phyloP scores from a whole-genome alignment of 2,888 invertebrate species.

The Drosophila hamatofila region DNA sequence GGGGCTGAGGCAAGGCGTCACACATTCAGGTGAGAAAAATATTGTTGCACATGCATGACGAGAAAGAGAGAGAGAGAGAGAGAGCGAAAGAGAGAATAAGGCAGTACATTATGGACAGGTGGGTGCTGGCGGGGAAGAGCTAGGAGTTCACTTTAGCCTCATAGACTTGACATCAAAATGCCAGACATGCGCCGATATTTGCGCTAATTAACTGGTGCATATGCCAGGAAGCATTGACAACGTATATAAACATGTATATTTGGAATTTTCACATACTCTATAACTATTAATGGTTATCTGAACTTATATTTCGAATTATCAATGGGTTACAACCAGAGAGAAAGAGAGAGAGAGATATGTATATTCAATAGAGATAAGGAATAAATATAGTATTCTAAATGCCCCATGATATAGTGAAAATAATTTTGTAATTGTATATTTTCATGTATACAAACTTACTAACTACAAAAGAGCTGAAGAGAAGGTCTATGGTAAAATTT shows the following conservation, averaged over 20 bases:
- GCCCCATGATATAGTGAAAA: too few species aligned
- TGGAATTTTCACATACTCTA: not conserved
- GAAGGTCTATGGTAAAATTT: too few species aligned
- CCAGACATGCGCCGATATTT: slow-evolving; percentile 45
- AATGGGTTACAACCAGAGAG: too few species aligned
- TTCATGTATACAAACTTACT: too few species aligned
- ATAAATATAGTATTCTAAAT: too few species aligned
- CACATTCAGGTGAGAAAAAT: slow-evolving; percentile 44
- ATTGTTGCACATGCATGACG: slow-evolving; percentile 13
- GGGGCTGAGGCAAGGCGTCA: slow-evolving; percentile 3
- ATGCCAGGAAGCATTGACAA: slow-evolving; percentile 17
- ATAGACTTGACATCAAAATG: slow-evolving; percentile 67
- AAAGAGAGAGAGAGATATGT: too few species aligned
- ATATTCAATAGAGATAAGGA: too few species aligned
- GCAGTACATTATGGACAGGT: not conserved
- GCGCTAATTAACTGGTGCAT: slow-evolving; percentile 59
- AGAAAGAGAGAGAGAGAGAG: not conserved
- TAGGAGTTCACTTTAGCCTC: slow-evolving; percentile 37
- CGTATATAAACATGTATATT: slow-evolving; percentile 10
- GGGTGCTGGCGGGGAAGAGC: slow-evolving; percentile 5
- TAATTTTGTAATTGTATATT: too few species aligned
- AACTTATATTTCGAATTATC: not conserved
- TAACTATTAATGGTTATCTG: not conserved
- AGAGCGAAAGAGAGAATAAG: too few species aligned
- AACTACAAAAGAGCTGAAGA: too few species aligned